These are phyloP conservation scores for Pagrus major DNA, from an alignment of 2,113 vertebrate species.

Conservation along the genomic window DNA sequence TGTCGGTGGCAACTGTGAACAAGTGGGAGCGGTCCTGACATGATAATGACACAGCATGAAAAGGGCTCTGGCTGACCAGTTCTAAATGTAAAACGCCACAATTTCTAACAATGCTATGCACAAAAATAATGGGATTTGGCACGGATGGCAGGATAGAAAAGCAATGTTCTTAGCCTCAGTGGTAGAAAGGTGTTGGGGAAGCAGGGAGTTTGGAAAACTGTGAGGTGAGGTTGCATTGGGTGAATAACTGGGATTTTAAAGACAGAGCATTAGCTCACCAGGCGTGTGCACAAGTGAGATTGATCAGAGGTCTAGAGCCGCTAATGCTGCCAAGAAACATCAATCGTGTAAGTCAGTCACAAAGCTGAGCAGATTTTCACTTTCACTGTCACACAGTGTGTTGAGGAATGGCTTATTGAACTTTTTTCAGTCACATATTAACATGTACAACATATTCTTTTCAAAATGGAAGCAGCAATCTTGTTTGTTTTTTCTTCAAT, in stretches of 20 bases:
- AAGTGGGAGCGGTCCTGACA: slow-evolving; percentile 43
- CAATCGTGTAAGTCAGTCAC: slow-evolving; percentile 30
- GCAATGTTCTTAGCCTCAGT: neutral
- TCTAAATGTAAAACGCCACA: slow-evolving; percentile 18
- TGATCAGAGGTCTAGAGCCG: slow-evolving; percentile 18
- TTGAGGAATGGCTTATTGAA: slow-evolving; percentile 11
- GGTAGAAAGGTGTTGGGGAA: neutral
- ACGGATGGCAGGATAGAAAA: neutral
- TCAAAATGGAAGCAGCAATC: neutral
- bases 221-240: neutral
- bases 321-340: slow-evolving; percentile 7
- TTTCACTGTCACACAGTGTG: slow-evolving; percentile 1
- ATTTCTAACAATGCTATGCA: slow-evolving; percentile 26
- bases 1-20: slow-evolving; percentile 29
- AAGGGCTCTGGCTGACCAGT: slow-evolving; percentile 28
- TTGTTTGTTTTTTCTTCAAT: slow-evolving; percentile 1
- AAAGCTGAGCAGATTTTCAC: slow-evolving; percentile 31
- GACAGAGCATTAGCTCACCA: slow-evolving; percentile 13
- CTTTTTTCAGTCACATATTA: slow-evolving; percentile 1
- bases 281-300: slow-evolving; percentile 22
- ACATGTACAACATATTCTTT: neutral
- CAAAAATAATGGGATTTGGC: neutral
- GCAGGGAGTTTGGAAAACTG: neutral
- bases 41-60: slow-evolving; percentile 68
- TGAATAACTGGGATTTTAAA: slow-evolving; percentile 17